A percentile compares a stretch with the other conserved stretches of the same genome.
Conservation (phyloP, 1,140 invertebrate genomes). For the Trichonephila inaurata region DNA sequence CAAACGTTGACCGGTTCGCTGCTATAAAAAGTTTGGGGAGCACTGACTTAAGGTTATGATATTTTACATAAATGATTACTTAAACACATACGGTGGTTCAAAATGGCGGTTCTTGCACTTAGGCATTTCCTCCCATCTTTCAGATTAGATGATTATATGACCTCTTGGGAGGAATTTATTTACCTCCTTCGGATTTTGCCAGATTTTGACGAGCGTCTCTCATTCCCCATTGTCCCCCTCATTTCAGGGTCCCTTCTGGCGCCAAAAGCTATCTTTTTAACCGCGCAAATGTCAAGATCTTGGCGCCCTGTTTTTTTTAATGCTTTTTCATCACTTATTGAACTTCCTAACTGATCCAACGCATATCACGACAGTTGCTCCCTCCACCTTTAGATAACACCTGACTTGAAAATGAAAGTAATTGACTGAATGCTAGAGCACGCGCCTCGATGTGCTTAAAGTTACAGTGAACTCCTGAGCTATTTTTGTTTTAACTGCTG, state of each 20-base stretch:
- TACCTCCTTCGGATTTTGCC: conserved; percentile 60
- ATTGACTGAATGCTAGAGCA: conserved; percentile 3
- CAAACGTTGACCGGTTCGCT: too few relatives aligned
- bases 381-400: conserved; percentile 6
- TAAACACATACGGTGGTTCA: neutral
- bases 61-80: too few relatives aligned
- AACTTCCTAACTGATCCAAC: neutral
- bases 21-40: too few relatives aligned
- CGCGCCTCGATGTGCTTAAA: conserved; percentile 14
- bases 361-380: neutral
- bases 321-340: conserved; percentile 16
- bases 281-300: neutral
- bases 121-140: neutral
- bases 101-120: neutral
- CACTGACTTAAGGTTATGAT: too few relatives aligned
- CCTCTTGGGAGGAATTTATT: conserved; percentile 65
- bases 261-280: conserved; percentile 43
- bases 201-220: conserved; percentile 18
- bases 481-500: conserved; percentile 39
- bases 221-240: conserved; percentile 45
- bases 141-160: conserved; percentile 54
- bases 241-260: conserved; percentile 40
- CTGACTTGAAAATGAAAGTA: conserved; percentile 32
- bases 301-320: neutral
- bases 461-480: conserved; percentile 9